Conservation (phyloP, 2,888 invertebrate species). For the Melieria crassipennis region DNA sequence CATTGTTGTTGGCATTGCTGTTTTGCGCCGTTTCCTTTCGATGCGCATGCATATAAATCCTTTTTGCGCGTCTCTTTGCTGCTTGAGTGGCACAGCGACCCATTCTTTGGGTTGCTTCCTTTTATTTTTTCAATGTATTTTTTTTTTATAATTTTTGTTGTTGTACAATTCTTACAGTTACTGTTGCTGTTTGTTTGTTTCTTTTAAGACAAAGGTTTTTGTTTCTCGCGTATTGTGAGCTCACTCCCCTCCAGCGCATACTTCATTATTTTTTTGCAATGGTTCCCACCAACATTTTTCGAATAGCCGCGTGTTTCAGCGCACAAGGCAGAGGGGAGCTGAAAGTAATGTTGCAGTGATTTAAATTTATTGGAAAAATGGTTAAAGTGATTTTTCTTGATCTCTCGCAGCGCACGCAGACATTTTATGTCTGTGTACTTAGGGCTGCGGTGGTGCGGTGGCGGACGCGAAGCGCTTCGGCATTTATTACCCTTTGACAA, state of each 20-base stretch:
- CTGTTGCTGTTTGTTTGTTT: too few species aligned
- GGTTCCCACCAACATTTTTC: too few species aligned
- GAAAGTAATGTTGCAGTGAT: slow-evolving; percentile 44
- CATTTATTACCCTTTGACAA: slow-evolving; percentile 13
- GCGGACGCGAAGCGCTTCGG: neutral
- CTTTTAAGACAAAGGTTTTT: too few species aligned
- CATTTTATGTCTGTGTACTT: neutral
- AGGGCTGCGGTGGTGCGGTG: neutral
- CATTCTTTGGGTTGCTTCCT: neutral
- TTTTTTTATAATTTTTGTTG: too few species aligned
- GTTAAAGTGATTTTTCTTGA: slow-evolving; percentile 53
- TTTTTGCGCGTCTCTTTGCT: slow-evolving; percentile 47
- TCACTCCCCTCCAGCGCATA: too few species aligned
- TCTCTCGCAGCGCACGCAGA: neutral
- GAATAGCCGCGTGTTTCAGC: too few species aligned
- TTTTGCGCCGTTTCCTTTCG: slow-evolving; percentile 15
- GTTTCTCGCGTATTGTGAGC: too few species aligned
- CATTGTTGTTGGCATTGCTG: neutral
- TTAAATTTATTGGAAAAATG: slow-evolving; percentile 60
- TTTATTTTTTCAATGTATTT: neutral
- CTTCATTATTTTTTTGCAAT: too few species aligned
- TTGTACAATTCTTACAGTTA: too few species aligned
- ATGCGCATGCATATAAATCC: slow-evolving; percentile 50
- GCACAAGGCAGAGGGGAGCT: neutral
- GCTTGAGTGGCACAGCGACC: neutral